These are phyloP conservation scores for Cheumatopsyche charites DNA, from an alignment of 1,140 invertebrate species.

Conservation along the genomic window DNA sequence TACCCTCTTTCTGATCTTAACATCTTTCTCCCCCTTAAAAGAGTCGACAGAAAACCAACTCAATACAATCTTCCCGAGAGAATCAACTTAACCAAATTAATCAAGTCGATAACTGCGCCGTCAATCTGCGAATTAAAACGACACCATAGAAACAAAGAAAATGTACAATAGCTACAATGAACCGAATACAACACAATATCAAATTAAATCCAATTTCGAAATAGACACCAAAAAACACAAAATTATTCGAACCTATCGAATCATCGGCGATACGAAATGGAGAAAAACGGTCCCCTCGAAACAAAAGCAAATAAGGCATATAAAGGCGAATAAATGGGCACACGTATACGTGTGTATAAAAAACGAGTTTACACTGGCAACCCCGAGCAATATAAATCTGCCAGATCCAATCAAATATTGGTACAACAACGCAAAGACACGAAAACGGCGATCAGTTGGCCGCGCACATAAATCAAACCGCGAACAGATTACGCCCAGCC, in stretches of 20 bases:
- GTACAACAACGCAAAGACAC: slow-evolving; percentile 35
- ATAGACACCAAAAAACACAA: too few relatives aligned
- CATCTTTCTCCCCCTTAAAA: background rate
- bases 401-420: slow-evolving; percentile 37
- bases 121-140: too few relatives aligned
- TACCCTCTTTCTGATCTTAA: too few relatives aligned
- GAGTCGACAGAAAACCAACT: background rate
- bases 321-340: background rate
- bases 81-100: too few relatives aligned
- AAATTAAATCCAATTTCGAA: too few relatives aligned
- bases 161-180: too few relatives aligned
- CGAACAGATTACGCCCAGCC: slow-evolving; percentile 39
- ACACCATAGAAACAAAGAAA: too few relatives aligned
- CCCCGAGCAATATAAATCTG: slow-evolving; percentile 43
- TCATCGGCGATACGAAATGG: too few relatives aligned
- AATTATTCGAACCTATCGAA: too few relatives aligned
- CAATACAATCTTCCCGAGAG: background rate
- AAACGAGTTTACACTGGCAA: slow-evolving; percentile 7
- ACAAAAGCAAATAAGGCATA: background rate
- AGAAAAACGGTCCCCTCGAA: slow-evolving; percentile 26
- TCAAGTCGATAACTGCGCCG: too few relatives aligned
- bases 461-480: slow-evolving; percentile 45
- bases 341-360: background rate
- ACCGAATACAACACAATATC: too few relatives aligned
- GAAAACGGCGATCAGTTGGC: slow-evolving; percentile 42